Conservation (phyloP, 1,140 invertebrate genomes). For the Odontomachus brunneus region DNA sequence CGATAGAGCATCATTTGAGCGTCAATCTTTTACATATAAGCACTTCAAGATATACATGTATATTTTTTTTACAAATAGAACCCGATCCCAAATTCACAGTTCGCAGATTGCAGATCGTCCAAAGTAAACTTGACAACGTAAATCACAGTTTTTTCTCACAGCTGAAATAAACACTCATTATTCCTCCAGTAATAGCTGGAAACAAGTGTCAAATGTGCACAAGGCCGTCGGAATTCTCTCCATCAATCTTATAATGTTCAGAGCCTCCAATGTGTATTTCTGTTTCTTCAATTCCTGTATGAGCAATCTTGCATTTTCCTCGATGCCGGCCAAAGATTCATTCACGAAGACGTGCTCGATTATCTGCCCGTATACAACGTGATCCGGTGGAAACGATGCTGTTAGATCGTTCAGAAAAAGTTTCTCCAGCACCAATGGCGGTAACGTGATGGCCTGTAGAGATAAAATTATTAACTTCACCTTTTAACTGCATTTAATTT, state of each 20-base stretch:
- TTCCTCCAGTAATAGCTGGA: constrained; percentile 76
- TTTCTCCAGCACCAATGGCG: constrained; percentile 79
- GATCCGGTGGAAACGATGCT: constrained; percentile 78
- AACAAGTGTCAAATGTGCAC: constrained; percentile 80
- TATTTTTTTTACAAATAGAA: too few species aligned
- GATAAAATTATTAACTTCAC: constrained; percentile 45
- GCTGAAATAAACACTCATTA: constrained; percentile 63
- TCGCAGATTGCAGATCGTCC: too few species aligned
- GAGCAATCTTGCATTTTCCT: constrained; percentile 78
- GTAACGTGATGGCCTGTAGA: constrained; percentile 74
- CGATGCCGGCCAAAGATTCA: constrained; percentile 75
- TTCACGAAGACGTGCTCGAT: constrained; percentile 81
- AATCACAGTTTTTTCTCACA: constrained; percentile 40
- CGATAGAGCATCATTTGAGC: too few species aligned
- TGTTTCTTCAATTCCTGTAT: constrained; percentile 79
- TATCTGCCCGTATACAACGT: constrained; percentile 80
- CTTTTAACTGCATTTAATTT: too few species aligned
- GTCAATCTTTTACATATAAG: too few species aligned
- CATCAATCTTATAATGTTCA: constrained; percentile 80
- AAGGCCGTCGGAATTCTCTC: constrained; percentile 79
- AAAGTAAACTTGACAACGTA: too few species aligned
- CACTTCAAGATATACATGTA: too few species aligned
- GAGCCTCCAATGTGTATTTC: constrained; percentile 80
- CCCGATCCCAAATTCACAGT: too few species aligned
- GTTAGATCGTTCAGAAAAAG: constrained; percentile 82